Evolutionary conservation across 2,888 invertebrate genomes (phyloP).

Genomic region (Synanthedon tipuliformis): DNA sequence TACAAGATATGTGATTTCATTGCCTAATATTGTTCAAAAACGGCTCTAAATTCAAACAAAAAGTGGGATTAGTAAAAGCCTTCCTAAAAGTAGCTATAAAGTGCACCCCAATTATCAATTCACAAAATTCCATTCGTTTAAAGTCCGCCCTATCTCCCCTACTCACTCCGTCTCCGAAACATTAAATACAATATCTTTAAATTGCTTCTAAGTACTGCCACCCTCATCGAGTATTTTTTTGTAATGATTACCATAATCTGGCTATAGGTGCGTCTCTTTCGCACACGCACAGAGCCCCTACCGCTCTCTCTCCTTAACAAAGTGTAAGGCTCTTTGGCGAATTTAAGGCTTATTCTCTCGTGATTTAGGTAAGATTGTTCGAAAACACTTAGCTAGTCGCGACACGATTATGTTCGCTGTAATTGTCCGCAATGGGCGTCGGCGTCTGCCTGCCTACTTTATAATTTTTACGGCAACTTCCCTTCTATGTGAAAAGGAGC

Average conservation of each 20-base stretch:
- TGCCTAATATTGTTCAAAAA: too few relatives aligned
- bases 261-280: conserved; percentile 28
- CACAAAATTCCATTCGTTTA: conserved; percentile 37
- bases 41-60: neutral
- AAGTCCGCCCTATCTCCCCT: conserved; percentile 20
- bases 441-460: conserved; percentile 17
- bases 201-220: conserved; percentile 63
- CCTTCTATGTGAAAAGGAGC: conserved; percentile 16
- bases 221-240: conserved; percentile 59
- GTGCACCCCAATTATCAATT: conserved; percentile 59
- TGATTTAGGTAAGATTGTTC: conserved; percentile 44
- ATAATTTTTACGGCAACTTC: conserved; percentile 17
- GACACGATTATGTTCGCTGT: conserved; percentile 43
- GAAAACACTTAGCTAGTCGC: conserved; percentile 32
- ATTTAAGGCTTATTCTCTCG: conserved; percentile 53
- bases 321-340: conserved; percentile 35
- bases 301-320: conserved; percentile 22
- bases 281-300: conserved; percentile 5
- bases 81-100: conserved; percentile 19
- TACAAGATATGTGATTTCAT: too few relatives aligned
- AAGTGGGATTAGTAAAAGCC: neutral
- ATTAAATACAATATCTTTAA: conserved; percentile 68
- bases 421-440: conserved; percentile 36
- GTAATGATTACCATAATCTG: conserved; percentile 64
- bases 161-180: conserved; percentile 30